phyloP scores from a whole-genome alignment of 2,888 invertebrate species.

The Heliconius cydno region DNA sequence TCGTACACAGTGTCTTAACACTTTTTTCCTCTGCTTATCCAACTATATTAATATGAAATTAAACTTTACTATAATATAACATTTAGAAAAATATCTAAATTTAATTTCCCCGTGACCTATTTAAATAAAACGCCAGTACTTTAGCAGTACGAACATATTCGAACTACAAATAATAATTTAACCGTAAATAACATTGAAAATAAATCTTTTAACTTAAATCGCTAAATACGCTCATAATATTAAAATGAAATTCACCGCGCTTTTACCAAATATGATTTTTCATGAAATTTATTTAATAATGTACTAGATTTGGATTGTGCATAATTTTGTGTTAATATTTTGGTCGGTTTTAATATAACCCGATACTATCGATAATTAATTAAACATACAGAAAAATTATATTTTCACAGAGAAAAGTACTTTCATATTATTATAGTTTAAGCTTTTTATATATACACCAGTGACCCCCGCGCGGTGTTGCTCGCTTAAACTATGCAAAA shows the following conservation, averaged over 20 bases:
- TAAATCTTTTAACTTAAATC: neutral
- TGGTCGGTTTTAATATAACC: neutral
- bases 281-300: neutral
- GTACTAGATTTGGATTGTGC: neutral
- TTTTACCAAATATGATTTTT: conserved; percentile 4
- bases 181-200: conserved; percentile 19
- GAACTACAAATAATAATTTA: conserved; percentile 18
- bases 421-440: neutral
- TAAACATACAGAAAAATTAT: neutral
- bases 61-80: neutral
- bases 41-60: no score
- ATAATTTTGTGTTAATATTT: neutral
- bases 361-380: neutral
- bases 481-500: no score
- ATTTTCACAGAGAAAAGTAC: neutral
- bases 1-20: no score
- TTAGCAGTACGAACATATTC: neutral
- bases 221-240: neutral
- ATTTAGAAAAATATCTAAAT: neutral
- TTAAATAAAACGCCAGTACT: conserved; percentile 21
- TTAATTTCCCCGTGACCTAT: conserved; percentile 21
- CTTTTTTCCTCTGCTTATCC: no score
- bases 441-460: neutral
- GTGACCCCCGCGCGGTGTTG: no score
- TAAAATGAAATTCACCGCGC: neutral